Percentiles rank a stretch among this genome's conserved stretches.
phyloP scores from a whole-genome alignment of 2,113 vertebrate species.

The Aplodontia rufa region DNA sequence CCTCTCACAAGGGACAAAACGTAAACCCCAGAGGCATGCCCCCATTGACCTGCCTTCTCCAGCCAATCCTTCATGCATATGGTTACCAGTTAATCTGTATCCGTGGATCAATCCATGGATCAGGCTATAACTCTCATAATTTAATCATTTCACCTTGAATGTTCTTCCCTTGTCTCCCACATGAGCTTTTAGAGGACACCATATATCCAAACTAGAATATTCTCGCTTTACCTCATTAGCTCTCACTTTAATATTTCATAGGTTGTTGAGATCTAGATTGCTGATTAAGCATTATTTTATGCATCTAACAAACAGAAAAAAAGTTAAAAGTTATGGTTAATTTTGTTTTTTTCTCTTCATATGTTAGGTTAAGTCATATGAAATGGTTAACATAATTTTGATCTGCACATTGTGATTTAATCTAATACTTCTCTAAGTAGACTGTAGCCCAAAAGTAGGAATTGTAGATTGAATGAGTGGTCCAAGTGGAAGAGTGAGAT shows the following conservation, averaged over 20 bases:
- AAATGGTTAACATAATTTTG: conserved; percentile 1
- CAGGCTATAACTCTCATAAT: too few species aligned
- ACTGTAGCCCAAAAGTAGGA: neutral
- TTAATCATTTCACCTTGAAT: too few species aligned
- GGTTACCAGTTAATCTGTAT: too few species aligned
- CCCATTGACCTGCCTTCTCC: too few species aligned
- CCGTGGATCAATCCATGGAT: too few species aligned
- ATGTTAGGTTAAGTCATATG: neutral
- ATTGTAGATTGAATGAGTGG: conserved; percentile 18
- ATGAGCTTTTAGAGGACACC: too few species aligned
- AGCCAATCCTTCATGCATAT: too few species aligned
- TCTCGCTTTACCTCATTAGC: neutral
- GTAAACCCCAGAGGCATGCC: too few species aligned
- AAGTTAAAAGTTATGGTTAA: neutral
- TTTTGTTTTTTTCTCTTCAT: conserved; percentile 1
- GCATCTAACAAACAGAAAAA: neutral
- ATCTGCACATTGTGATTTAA: conserved; percentile 9
- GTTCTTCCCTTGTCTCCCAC: too few species aligned
- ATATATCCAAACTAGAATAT: too few species aligned
- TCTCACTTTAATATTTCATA: neutral
- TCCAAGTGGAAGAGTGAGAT: neutral
- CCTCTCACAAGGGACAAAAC: too few species aligned
- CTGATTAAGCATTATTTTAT: conserved; percentile 13
- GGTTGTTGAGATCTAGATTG: neutral
- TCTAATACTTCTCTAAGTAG: neutral